A percentile compares a stretch with the other conserved stretches of the same genome.
Conservation (phyloP, 2,797 vertebrate genomes). For the Parauchenoglanis punctatus region DNA sequence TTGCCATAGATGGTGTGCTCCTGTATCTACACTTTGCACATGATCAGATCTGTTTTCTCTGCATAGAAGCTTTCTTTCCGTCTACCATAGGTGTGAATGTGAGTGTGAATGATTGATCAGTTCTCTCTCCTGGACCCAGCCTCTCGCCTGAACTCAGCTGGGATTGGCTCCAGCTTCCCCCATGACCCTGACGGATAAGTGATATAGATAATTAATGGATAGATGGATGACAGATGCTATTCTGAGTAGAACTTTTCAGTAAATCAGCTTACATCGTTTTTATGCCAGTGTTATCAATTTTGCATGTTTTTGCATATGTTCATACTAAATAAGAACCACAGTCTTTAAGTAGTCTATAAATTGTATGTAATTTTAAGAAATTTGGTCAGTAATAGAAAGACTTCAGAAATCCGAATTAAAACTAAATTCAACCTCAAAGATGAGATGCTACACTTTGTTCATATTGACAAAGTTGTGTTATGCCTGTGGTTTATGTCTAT, state of each 20-base stretch:
- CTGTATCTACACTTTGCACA: too few species aligned
- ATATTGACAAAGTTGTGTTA: neutral
- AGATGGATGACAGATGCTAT: neutral
- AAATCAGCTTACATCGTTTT: neutral
- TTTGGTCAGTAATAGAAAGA: neutral
- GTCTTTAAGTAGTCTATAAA: neutral
- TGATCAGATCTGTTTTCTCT: too few species aligned
- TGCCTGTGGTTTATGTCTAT: conserved; percentile 57
- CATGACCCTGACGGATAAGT: too few species aligned
- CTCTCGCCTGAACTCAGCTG: too few species aligned
- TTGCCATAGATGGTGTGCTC: too few species aligned
- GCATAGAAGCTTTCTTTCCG: too few species aligned
- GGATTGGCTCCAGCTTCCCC: too few species aligned
- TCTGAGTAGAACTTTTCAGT: neutral
- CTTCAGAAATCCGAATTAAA: neutral
- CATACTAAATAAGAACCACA: neutral
- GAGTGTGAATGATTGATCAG: too few species aligned
- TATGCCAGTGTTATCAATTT: neutral
- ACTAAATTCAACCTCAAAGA: neutral
- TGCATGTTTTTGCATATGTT: neutral
- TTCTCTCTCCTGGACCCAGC: too few species aligned
- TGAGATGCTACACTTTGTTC: neutral
- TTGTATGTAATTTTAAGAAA: neutral
- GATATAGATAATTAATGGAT: too few species aligned
- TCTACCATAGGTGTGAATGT: too few species aligned